Evolutionary conservation across 2,888 invertebrate species (phyloP).

Genomic region (Cosmorhoe ocellata): DNA sequence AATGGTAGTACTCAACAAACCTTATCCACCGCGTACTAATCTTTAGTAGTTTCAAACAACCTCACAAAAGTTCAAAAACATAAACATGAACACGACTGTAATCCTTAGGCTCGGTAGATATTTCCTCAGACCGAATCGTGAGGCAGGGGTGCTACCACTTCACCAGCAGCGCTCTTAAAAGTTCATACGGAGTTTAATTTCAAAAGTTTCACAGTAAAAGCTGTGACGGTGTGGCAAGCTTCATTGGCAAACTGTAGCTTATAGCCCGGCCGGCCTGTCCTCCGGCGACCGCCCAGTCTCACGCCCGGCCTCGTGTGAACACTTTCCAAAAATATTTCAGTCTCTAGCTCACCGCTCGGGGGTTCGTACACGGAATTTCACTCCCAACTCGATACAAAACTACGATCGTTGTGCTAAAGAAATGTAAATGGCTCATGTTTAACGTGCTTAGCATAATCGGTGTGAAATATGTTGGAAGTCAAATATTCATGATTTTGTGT

Average conservation of each 20-base stretch:
- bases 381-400: conserved; percentile 20
- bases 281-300: too few species aligned
- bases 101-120: too few species aligned
- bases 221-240: too few species aligned
- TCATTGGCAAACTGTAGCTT: too few species aligned
- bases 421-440: conserved; percentile 46
- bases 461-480: conserved; percentile 54
- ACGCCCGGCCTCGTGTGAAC: conserved; percentile 49
- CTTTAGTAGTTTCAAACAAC: conserved; percentile 4
- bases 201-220: conserved; percentile 36
- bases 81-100: too few species aligned
- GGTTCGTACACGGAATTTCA: conserved; percentile 22
- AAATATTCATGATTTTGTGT: conserved; percentile 55
- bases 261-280: too few species aligned
- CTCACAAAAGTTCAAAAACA: conserved; percentile 3
- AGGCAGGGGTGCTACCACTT: too few species aligned
- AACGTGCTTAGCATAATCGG: conserved; percentile 44
- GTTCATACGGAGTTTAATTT: not conserved
- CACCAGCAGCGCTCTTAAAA: too few species aligned
- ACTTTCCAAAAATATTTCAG: conserved; percentile 38
- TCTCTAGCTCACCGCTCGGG: conserved; percentile 43
- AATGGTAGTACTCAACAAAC: too few species aligned
- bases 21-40: too few species aligned
- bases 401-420: conserved; percentile 30
- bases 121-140: too few species aligned